Percentiles rank a stretch among this genome's conserved stretches.
phyloP scores from a whole-genome alignment of 2,797 vertebrate species.

The Poeciliopsis presidionis region DNA sequence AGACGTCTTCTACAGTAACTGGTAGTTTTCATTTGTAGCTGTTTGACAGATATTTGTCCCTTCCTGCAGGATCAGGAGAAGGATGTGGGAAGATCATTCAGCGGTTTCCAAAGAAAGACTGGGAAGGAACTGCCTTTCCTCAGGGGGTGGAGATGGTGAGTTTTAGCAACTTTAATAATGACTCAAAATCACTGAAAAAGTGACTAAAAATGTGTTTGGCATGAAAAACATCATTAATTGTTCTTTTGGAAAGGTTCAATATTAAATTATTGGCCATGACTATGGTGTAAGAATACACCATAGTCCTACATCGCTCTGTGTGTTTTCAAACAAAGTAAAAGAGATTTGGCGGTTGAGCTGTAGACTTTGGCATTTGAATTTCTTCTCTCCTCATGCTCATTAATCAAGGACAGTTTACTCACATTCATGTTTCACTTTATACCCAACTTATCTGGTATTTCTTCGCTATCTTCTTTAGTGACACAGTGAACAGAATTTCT shows the following conservation, averaged over 20 bases:
- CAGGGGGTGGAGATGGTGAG: slow-evolving; percentile 99
- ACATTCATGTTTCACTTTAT: slow-evolving; percentile 6
- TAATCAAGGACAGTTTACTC: slow-evolving; percentile 59
- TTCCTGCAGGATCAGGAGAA: slow-evolving; percentile 84
- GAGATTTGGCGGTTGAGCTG: slow-evolving; percentile 27
- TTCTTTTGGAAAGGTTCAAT: neutral
- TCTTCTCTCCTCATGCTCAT: slow-evolving; percentile 36
- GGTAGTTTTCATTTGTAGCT: neutral
- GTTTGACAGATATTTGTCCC: slow-evolving; percentile 25
- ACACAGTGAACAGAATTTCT: slow-evolving; percentile 18
- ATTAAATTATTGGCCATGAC: neutral
- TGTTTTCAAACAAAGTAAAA: neutral
- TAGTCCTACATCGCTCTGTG: neutral
- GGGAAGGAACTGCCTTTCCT: slow-evolving; percentile 96
- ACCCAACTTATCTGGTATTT: slow-evolving; percentile 22
- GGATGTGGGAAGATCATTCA: slow-evolving; percentile 98
- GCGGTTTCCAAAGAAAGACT: slow-evolving; percentile 95
- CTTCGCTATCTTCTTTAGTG: slow-evolving; percentile 22
- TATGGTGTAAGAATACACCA: neutral
- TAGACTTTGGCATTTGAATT: slow-evolving; percentile 65
- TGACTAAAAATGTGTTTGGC: neutral
- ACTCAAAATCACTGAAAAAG: neutral
- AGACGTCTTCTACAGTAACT: neutral
- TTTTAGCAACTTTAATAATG: slow-evolving; percentile 32
- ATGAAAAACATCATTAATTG: neutral